Base-by-base conservation (phyloP, 2,113 vertebrate genomes). In the Salminus brasiliensis region DNA sequence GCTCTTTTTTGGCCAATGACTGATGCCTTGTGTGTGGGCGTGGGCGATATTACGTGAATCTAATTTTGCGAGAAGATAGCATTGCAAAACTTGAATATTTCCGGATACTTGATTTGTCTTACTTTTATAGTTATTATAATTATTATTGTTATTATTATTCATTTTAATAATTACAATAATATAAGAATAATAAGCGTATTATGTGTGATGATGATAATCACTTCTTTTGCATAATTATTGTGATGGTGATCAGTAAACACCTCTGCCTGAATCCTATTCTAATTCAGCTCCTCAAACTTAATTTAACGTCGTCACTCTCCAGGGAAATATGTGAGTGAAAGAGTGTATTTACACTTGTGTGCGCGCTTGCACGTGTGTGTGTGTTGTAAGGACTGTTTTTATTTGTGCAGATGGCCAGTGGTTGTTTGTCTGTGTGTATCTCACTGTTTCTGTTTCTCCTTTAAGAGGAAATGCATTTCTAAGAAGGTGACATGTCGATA, bases 391-490 rank as follows among this genome's bases (percentile, higher is more conserved):
- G 52, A 23, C 27, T 76, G 62, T 53, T 52, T 66, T 25, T 21
- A 27, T 67, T 34, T 67, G n/a, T 39, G 74, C 60, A 66, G 30
- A 66, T 76, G 73, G 72, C 18, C 41, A 47, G 59, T 55, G 27
- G 25, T 23, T 77, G 59, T 59, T 2, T 43, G 30, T 30, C 32
- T 55, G 29, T 63, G 25, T 65, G 43, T 47, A 10, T 27, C 21
- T 68, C 21, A 12, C 29, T 55, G 21, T 55, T 74, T 43, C 71
- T 68, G n/a, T 80, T 68, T 74, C 49, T 67, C 13, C 1, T 55
- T 18, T 67, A 76, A 55, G 47, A 55, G 74, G 74, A 76, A 66
- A 62, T 67, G 47, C 0, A 10, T 49, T 30, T 32, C 45, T 63
- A 62, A 65, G 60, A 76, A 36, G 74, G n/a, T 13, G 62, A 39